A percentile compares a stretch with the other conserved stretches of the same genome.
Evolutionary conservation across 2,888 invertebrate species (phyloP).

Genomic region (Mythimna ferrago): DNA sequence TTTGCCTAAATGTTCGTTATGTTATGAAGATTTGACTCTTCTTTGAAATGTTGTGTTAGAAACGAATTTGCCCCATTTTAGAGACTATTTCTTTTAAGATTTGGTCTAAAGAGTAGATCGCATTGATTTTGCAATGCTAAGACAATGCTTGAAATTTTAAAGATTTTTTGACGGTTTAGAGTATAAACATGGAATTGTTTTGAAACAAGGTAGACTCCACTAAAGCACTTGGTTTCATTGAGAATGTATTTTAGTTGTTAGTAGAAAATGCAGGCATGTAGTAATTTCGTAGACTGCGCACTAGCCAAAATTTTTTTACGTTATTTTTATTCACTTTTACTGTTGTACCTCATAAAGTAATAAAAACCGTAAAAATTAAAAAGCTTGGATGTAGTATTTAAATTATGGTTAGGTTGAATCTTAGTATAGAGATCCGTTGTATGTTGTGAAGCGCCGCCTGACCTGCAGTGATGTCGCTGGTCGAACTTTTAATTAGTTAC

Average conservation of each 20-base stretch:
- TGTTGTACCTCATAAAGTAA: constrained; percentile 44
- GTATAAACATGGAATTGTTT: constrained; percentile 32
- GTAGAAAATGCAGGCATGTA: constrained; percentile 48
- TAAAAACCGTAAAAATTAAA: constrained; percentile 56
- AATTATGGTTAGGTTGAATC: constrained; percentile 37
- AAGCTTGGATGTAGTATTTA: constrained; percentile 28
- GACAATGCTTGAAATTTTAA: constrained; percentile 32
- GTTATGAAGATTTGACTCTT: background rate
- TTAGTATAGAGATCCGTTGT: constrained; percentile 40
- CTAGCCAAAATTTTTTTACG: constrained; percentile 77
- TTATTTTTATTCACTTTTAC: constrained; percentile 48
- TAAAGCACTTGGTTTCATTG: constrained; percentile 46
- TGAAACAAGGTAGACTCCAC: constrained; percentile 32
- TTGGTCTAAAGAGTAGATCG: constrained; percentile 26
- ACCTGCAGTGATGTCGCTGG: constrained; percentile 53
- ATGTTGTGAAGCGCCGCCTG: constrained; percentile 28
- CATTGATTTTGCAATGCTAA: constrained; percentile 15
- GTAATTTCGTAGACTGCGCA: constrained; percentile 79
- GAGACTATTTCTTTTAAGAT: constrained; percentile 26
- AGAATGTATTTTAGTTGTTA: constrained; percentile 36
- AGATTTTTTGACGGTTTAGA: constrained; percentile 26
- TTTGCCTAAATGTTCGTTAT: constrained; percentile 11
- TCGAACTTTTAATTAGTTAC: constrained; percentile 66
- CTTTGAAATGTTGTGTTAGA: constrained; percentile 14
- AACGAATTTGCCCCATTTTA: constrained; percentile 54